phyloP scores from a whole-genome alignment of 2,113 vertebrate genomes.

The Gymnobelideus leadbeateri region DNA sequence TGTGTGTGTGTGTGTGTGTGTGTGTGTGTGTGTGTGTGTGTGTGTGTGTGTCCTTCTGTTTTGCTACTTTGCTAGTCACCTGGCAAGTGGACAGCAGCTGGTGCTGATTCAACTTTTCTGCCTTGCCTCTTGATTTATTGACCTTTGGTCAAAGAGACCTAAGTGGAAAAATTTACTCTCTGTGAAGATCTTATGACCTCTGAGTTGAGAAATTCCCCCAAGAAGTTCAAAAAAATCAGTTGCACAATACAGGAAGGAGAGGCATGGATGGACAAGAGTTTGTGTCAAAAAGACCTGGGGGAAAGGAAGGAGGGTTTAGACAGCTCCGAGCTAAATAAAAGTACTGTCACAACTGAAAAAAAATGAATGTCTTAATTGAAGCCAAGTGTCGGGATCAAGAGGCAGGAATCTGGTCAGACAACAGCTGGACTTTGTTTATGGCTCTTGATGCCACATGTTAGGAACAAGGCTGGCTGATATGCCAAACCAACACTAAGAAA shows the following conservation, averaged over 20 bases:
- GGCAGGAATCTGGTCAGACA: background rate
- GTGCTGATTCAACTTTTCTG: background rate
- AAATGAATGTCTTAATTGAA: background rate
- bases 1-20: too few species aligned
- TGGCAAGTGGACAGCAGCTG: background rate
- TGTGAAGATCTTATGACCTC: background rate
- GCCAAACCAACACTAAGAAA: background rate
- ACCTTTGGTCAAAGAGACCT: background rate
- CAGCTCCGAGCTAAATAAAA: background rate
- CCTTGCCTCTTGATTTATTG: background rate
- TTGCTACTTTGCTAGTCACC: background rate
- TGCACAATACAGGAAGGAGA: background rate
- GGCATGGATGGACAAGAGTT: background rate
- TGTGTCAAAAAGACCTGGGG: background rate
- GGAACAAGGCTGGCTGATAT: background rate
- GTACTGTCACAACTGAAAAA: background rate
- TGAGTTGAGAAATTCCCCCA: background rate
- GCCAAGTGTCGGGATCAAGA: background rate
- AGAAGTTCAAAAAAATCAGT: background rate
- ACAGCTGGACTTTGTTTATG: background rate
- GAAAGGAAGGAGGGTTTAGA: background rate
- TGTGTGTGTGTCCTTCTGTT: background rate
- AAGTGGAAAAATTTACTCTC: background rate
- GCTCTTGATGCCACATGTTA: background rate
- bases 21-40: too few species aligned